Conservation (phyloP, 2,113 vertebrate species). For the Cynoglossus semilaevis region DNA sequence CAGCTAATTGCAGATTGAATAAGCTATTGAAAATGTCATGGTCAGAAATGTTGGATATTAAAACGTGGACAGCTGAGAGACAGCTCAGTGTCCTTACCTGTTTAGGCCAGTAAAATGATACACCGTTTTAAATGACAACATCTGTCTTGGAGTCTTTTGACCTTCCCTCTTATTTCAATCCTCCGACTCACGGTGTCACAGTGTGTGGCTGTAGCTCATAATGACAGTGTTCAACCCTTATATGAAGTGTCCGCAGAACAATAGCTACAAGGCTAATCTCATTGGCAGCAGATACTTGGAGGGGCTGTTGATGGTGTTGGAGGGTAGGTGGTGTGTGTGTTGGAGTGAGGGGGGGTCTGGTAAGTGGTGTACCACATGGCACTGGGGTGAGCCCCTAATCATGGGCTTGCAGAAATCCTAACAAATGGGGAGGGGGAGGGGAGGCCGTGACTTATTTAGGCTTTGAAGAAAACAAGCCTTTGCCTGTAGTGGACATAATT, state of each 20-base stretch:
- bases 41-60: too few relatives aligned
- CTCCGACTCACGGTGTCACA: neutral
- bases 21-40: too few relatives aligned
- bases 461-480: slow-evolving; percentile 44
- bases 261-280: slow-evolving; percentile 60
- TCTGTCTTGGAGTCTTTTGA: too few relatives aligned
- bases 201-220: slow-evolving; percentile 3
- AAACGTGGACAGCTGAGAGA: too few relatives aligned
- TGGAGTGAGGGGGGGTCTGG: slow-evolving; percentile 1
- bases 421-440: slow-evolving; percentile 51
- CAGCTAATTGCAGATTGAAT: too few relatives aligned
- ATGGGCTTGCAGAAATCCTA: slow-evolving; percentile 65
- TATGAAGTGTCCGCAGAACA: slow-evolving; percentile 56
- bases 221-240: slow-evolving; percentile 20
- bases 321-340: slow-evolving; percentile 8
- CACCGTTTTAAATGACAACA: too few relatives aligned
- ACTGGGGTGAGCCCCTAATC: slow-evolving; percentile 65
- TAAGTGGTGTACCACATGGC: slow-evolving; percentile 65
- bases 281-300: slow-evolving; percentile 46
- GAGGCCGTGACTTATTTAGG: slow-evolving; percentile 61
- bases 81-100: too few relatives aligned
- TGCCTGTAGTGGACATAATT: slow-evolving; percentile 17
- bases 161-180: too few relatives aligned
- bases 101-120: too few relatives aligned
- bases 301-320: neutral